Evolutionary conservation across 2,797 vertebrate genomes (phyloP).

Genomic region (Percopsis omiscomaycus): DNA sequence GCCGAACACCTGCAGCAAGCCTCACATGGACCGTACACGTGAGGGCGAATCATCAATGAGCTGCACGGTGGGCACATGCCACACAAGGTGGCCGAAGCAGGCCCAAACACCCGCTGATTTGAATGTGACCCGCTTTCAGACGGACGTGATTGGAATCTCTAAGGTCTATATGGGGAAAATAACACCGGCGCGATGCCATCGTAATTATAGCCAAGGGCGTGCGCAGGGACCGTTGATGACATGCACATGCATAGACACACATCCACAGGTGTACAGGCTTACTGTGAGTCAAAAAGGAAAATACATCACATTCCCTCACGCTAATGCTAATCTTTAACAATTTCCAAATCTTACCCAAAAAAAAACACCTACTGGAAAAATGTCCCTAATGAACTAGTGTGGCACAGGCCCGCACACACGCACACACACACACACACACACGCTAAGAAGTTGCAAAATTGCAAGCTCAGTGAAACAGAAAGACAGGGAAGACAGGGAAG

Average conservation of each 20-base stretch:
- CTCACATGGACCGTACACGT: neutral
- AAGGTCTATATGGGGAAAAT: constrained; percentile 44
- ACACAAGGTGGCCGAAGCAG: constrained; percentile 27
- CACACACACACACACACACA: neutral
- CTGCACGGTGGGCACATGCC: constrained; percentile 13
- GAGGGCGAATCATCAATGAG: constrained; percentile 4
- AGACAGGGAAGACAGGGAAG: neutral
- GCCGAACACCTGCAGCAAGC: neutral
- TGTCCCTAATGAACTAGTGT: too few species aligned
- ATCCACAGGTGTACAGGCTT: neutral
- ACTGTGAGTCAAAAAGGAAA: too few species aligned
- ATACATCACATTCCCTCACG: too few species aligned
- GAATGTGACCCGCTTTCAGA: constrained; percentile 14
- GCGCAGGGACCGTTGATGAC: neutral
- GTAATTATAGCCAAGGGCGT: constrained; percentile 29
- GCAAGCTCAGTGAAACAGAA: neutral
- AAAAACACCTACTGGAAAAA: too few species aligned
- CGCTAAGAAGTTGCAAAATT: neutral
- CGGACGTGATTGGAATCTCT: constrained; percentile 40
- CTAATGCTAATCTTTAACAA: too few species aligned
- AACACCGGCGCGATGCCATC: constrained; percentile 21
- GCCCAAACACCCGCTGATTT: constrained; percentile 23
- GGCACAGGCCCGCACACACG: neutral
- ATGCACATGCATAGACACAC: neutral
- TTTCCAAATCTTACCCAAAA: too few species aligned